Conservation (phyloP, 2,797 vertebrate genomes). For the Linurgus olivaceus region DNA sequence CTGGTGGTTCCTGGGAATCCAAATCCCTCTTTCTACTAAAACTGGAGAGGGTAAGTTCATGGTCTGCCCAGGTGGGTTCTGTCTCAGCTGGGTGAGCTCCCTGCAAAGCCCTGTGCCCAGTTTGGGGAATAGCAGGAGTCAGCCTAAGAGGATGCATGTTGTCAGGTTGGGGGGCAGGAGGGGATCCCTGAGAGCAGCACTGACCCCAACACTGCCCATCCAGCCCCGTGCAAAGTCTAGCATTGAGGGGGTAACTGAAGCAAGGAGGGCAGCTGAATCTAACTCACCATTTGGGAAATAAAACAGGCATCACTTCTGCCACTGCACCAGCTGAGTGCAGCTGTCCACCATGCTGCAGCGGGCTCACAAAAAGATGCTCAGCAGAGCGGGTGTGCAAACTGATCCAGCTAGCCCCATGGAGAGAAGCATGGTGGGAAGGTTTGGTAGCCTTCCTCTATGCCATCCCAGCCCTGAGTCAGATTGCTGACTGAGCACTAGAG, state of each 20-base stretch:
- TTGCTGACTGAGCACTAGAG: not conserved
- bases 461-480: not conserved
- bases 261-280: not conserved
- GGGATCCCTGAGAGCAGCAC: slow-evolving; percentile 34
- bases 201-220: not conserved
- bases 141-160: not conserved
- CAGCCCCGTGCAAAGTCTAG: not conserved
- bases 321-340: not conserved
- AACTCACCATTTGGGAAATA: not conserved
- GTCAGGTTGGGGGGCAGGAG: not conserved
- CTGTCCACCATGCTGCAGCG: not conserved
- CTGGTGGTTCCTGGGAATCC: not conserved
- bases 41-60: not conserved
- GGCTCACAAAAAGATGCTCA: not conserved
- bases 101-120: not conserved
- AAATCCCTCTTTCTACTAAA: not conserved
- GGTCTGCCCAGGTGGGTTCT: not conserved
- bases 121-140: not conserved
- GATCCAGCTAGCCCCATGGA: not conserved
- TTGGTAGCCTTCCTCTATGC: not conserved
- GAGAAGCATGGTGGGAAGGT: not conserved
- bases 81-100: not conserved
- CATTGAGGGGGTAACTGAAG: not conserved
- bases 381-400: not conserved
- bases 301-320: accelerated